Evolutionary conservation across 2,797 vertebrate genomes (phyloP), one percentile per base, ranked within the genome.

Genomic region (Sebastes paucispinis): DNA sequence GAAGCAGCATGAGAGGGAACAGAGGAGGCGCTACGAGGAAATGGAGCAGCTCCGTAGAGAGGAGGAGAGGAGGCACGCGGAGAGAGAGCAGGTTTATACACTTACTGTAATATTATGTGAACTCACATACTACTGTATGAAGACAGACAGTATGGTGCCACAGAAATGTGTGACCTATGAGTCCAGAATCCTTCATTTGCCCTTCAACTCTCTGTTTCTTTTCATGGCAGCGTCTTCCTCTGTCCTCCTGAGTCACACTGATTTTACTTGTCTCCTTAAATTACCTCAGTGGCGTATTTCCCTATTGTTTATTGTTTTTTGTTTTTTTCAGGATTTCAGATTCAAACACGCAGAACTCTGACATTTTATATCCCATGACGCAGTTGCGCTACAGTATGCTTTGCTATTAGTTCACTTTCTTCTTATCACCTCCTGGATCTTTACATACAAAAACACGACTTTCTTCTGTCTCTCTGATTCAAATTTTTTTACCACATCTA

Each of bases 1-100:
- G 88, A 98, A 98, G 81, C 97, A 98, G 93, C 97, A 97, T 77
- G 97, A 98, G 88, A 94, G 97, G 52, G 92, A 98, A 84, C 97
- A 98, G 89, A 95, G 97, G 54, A 92, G 97, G 65, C 96, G 96
- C 75, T 98, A 97, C 0, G 94, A 95, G 81, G 97, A 99, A 88
- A 91, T 95, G 91, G 98, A 98, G 89, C 97, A 98, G 93, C 94
- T 96, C 82, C 96, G 97, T 16, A 89, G 97, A 76, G 97, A 98
- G 89, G 98, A 98, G 90, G 98, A 98, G 93, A 93, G 98, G 92
- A 95, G 97, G 65, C 96, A 97, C 0, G 97, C 97, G 0, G 98
- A 98, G 89, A 97, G 97, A 2, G 97, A 99, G 79, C 98, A 99
- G 98, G 98, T 99, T 92, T 5, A 25, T 43, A 67, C 66, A 8